Conservation (phyloP, 2,888 invertebrate genomes). For the Cephus pygmeus region DNA sequence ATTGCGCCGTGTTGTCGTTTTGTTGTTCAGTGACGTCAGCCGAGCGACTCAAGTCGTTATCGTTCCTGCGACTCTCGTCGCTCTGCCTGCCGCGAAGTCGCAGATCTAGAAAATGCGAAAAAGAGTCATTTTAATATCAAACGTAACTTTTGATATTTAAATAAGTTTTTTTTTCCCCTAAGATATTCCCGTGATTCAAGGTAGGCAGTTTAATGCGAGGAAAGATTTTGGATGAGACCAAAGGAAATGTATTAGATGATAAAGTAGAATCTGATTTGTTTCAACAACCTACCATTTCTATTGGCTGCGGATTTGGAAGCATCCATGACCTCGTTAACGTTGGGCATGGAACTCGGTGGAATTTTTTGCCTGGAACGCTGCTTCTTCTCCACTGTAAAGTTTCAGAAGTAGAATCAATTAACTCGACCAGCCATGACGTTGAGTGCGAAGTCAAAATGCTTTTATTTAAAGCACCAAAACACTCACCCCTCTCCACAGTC, state of each 20-base stretch:
- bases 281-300: conserved; percentile 40
- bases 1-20: conserved; percentile 56
- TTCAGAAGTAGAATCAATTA: neutral
- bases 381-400: conserved; percentile 48
- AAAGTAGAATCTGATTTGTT: neutral
- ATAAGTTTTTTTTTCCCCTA: no score
- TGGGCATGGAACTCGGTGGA: conserved; percentile 45
- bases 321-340: conserved; percentile 52
- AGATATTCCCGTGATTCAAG: no score
- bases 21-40: conserved; percentile 39
- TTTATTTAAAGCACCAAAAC: neutral
- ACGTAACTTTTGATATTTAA: neutral
- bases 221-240: neutral
- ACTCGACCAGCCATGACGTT: neutral
- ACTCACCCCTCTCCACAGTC: conserved; percentile 45
- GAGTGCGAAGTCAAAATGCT: neutral
- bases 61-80: conserved; percentile 29
- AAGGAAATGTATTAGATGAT: neutral
- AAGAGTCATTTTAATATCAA: neutral
- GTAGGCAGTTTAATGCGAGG: no score
- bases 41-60: conserved; percentile 26
- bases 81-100: conserved; percentile 33
- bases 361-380: conserved; percentile 47
- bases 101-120: conserved; percentile 28
- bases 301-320: conserved; percentile 48